Conservation (phyloP, 2,888 invertebrate genomes). For the Pheosia tremula region DNA sequence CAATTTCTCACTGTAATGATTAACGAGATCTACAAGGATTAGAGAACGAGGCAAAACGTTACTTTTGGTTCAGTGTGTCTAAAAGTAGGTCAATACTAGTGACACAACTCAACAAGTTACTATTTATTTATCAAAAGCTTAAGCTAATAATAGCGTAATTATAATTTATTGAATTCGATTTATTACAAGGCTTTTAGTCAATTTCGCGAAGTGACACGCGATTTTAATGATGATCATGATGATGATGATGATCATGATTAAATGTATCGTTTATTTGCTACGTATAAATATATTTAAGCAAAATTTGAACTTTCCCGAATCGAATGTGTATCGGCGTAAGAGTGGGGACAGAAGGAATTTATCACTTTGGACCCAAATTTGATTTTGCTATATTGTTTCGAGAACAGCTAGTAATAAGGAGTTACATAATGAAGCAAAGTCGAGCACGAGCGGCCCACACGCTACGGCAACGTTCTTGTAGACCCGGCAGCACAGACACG, state of each 20-base stretch:
- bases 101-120: background rate
- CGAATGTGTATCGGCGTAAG: conserved; percentile 15
- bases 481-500: no score
- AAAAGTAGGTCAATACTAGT: background rate
- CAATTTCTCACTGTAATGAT: background rate
- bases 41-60: background rate
- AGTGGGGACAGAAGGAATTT: conserved; percentile 26
- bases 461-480: no score
- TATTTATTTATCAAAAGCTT: no score
- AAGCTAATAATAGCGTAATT: no score
- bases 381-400: background rate
- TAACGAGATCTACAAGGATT: background rate
- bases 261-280: background rate
- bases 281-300: background rate
- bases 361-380: conserved; percentile 32
- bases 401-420: background rate
- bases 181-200: background rate
- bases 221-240: no score
- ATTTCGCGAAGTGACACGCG: no score
- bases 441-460: no score
- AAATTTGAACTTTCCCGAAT: conserved; percentile 2
- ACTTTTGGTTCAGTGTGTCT: background rate
- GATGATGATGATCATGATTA: background rate
- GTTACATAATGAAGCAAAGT: no score
- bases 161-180: background rate